Conservation (phyloP, 2,113 vertebrate species). For the Neolamprologus tretocephalus region DNA sequence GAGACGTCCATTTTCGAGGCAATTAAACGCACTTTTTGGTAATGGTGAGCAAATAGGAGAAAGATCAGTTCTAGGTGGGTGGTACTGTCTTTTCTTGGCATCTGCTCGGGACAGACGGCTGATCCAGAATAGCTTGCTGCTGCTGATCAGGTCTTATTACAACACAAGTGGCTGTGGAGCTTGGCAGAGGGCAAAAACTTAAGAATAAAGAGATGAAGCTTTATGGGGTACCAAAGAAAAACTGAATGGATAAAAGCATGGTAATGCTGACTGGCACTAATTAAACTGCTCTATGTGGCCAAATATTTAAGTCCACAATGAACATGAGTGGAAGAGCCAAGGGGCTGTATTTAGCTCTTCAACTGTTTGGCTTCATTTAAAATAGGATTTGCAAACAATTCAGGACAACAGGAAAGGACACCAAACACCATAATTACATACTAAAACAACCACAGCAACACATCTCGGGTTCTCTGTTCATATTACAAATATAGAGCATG, state of each 20-base stretch:
- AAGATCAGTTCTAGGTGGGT: neutral
- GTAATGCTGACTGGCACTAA: neutral
- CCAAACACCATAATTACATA: neutral
- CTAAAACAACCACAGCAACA: neutral
- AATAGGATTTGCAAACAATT: neutral
- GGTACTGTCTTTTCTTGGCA: slow-evolving; percentile 1
- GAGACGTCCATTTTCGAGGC: slow-evolving; percentile 62
- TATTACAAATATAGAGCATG: neutral
- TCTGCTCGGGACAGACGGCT: slow-evolving; percentile 14
- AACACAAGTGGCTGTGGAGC: neutral
- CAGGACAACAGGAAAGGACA: neutral
- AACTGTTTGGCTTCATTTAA: neutral
- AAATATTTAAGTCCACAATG: neutral
- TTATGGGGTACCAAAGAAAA: neutral
- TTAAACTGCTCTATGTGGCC: neutral
- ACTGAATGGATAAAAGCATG: neutral
- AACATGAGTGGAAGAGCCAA: neutral
- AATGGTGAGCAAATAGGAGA: neutral
- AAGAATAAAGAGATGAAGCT: neutral
- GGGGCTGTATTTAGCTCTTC: neutral
- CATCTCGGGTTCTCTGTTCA: neutral
- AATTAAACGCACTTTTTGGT: slow-evolving; percentile 58
- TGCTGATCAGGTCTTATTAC: neutral
- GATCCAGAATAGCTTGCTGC: neutral
- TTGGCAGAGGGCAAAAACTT: neutral